Percentiles rank a stretch among this genome's conserved stretches.
These are phyloP conservation scores for Rhea pennata DNA, from an alignment of 2,113 vertebrate species.

Conservation along the genomic window DNA sequence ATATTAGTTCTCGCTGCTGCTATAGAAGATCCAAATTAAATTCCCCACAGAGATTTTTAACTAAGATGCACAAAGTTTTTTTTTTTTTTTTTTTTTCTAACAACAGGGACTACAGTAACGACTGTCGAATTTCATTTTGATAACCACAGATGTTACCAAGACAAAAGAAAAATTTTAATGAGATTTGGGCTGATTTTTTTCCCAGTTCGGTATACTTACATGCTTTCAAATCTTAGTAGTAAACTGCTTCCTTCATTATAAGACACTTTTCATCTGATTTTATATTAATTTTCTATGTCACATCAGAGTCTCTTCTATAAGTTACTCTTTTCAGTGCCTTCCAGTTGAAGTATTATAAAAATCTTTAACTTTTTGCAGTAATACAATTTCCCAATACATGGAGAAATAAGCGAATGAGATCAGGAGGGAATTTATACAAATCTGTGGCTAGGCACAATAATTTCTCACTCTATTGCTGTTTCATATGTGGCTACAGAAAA, in stretches of 20 bases:
- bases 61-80: neutral
- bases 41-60: slow-evolving; percentile 51
- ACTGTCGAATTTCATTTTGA: slow-evolving; percentile 42
- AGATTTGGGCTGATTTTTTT: neutral
- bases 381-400: neutral
- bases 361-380: neutral
- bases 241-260: neutral
- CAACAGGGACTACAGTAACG: slow-evolving; percentile 11
- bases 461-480: neutral
- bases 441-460: neutral
- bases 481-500: neutral
- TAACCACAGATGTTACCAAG: slow-evolving; percentile 45
- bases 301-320: neutral
- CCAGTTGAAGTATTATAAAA: neutral
- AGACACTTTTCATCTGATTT: neutral
- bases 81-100: neutral
- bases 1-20: slow-evolving; percentile 11
- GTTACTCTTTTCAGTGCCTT: neutral
- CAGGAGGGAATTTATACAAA: neutral
- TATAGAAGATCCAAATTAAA: slow-evolving; percentile 54
- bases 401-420: neutral
- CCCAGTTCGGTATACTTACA: neutral
- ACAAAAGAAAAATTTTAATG: slow-evolving; percentile 49
- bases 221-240: slow-evolving; percentile 5
- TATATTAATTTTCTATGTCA: neutral